Evolutionary conservation across 2,797 vertebrate genomes (phyloP).

Genomic region (Margarornis squamiger): DNA sequence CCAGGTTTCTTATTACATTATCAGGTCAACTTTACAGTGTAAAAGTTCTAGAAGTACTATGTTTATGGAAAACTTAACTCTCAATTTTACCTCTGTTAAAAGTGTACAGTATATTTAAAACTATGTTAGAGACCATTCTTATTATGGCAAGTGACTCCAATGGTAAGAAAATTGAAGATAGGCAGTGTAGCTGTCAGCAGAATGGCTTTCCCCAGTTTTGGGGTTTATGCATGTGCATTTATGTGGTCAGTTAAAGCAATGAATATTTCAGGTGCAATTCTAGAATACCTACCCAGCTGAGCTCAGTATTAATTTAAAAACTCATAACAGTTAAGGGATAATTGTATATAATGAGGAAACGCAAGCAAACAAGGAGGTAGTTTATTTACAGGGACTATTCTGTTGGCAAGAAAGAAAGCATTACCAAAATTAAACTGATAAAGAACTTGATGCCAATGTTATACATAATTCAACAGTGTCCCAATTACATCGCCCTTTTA

Average conservation of each 20-base stretch:
- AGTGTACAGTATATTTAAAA: neutral
- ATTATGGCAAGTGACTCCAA: neutral
- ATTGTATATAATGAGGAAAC: slow-evolving; percentile 2
- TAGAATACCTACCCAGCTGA: neutral
- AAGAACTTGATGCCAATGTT: neutral
- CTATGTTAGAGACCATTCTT: neutral
- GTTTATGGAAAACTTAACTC: neutral
- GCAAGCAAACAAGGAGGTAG: slow-evolving; percentile 6
- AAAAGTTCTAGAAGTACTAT: neutral
- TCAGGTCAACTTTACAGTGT: neutral
- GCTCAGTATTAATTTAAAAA: neutral
- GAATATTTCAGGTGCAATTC: neutral
- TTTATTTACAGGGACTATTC: slow-evolving; percentile 32
- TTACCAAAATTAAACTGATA: slow-evolving; percentile 41
- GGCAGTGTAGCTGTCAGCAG: neutral
- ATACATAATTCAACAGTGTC: slow-evolving; percentile 8
- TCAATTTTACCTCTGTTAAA: neutral
- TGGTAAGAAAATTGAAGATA: neutral
- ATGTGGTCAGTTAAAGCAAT: neutral
- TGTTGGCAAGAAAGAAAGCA: slow-evolving; percentile 25
- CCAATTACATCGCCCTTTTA: neutral
- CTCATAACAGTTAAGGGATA: neutral
- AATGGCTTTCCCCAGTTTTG: neutral
- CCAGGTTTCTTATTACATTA: neutral
- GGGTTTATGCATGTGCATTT: neutral